These are phyloP conservation scores for Apostichopus parvimensis DNA, from an alignment of 35 echinoderm and acorn worm genomes.

Conservation along the genomic window DNA sequence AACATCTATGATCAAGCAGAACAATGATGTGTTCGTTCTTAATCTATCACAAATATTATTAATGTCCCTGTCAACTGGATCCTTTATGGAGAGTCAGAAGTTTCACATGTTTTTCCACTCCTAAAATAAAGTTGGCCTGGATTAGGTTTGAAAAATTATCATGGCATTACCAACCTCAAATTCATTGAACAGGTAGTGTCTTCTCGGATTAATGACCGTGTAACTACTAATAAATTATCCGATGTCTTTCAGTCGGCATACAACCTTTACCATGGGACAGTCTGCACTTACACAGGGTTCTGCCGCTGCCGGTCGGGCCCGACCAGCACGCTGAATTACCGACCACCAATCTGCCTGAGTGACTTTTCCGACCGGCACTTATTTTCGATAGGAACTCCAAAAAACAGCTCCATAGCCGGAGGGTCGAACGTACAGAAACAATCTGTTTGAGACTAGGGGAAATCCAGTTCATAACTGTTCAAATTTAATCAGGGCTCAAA, in stretches of 20 bases:
- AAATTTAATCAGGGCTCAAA: too few relatives aligned
- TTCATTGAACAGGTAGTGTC: slow-evolving; percentile 25
- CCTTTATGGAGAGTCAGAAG: slow-evolving; percentile 49
- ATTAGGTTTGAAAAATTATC: slow-evolving; percentile 56
- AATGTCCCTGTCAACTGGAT: slow-evolving; percentile 1
- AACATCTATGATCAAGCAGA: slow-evolving; percentile 44
- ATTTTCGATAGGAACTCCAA: too few relatives aligned
- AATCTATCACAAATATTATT: slow-evolving; percentile 51
- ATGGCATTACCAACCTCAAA: slow-evolving; percentile 52
- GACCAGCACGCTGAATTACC: too few relatives aligned
- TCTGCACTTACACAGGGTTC: too few relatives aligned
- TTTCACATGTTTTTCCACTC: slow-evolving; percentile 40
- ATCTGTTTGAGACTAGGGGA: too few relatives aligned
- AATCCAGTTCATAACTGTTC: too few relatives aligned
- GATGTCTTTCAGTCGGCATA: neutral
- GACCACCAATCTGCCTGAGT: too few relatives aligned
- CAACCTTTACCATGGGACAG: neutral
- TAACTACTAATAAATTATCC: neutral
- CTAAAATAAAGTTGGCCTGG: slow-evolving; percentile 46
- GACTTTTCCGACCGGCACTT: too few relatives aligned
- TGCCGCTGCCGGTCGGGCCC: too few relatives aligned
- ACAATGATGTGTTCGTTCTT: slow-evolving; percentile 12
- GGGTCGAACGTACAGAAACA: too few relatives aligned
- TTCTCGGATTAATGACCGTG: slow-evolving; percentile 1
- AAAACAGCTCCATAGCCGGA: too few relatives aligned